A percentile compares a stretch with the other conserved stretches of the same genome.
Conservation (phyloP, 2,113 vertebrate genomes). For the Prolemur simus region DNA sequence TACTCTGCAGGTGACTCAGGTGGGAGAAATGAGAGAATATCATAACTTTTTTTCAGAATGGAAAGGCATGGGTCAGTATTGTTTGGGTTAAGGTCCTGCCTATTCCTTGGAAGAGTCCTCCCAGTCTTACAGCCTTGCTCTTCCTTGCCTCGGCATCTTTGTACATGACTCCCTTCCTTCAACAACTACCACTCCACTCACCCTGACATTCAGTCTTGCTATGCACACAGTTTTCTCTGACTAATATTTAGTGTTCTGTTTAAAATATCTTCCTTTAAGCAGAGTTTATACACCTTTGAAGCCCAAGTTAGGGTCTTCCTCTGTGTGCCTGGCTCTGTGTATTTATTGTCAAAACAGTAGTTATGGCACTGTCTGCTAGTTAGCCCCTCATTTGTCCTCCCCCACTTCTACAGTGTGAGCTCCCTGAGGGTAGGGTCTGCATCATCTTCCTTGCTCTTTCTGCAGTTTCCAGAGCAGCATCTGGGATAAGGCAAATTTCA, state of each 20-base stretch:
- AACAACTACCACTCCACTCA: neutral
- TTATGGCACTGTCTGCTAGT: fast-evolving
- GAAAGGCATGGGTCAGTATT: neutral
- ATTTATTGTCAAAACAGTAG: neutral
- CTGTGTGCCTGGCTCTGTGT: neutral
- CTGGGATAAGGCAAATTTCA: neutral
- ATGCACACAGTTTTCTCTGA: neutral
- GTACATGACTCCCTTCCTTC: neutral
- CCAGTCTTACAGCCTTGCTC: no score
- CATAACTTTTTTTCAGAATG: neutral
- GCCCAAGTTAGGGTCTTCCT: neutral
- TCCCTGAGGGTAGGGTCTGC: neutral
- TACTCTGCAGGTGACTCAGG: neutral
- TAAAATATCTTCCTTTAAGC: neutral
- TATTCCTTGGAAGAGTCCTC: neutral
- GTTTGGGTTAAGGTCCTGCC: neutral
- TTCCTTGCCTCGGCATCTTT: neutral
- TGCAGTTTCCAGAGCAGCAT: neutral
- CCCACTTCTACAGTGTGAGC: neutral
- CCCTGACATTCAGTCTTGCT: neutral
- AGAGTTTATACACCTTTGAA: neutral
- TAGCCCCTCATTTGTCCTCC: neutral
- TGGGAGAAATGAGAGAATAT: neutral
- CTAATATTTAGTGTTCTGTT: neutral
- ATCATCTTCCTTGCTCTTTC: neutral